Evolutionary conservation across 2,888 invertebrate genomes (phyloP), one percentile per base, ranked within the genome.

Genomic region (Drosophila atroscutellata): DNA sequence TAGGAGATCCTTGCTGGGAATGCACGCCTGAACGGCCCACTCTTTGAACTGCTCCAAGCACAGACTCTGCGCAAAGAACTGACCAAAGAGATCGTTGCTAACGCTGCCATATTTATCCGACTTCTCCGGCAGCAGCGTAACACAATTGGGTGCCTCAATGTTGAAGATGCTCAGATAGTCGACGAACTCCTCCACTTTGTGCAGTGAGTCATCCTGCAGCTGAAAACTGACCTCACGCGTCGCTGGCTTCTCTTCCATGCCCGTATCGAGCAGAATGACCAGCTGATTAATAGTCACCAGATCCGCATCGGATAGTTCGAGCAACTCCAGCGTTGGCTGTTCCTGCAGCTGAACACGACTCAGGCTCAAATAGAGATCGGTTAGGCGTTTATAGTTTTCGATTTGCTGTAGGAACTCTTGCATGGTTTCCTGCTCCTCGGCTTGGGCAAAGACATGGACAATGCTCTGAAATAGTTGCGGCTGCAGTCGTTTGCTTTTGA

Each of bases 241-340:
- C 2, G 68, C 68, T 92, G 92, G 92, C 50, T 77, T 77, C 6
- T 59, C 45, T 8, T 45, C 74, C 2, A 18, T 75, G 32, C 71
- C 72, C 24, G 80, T 75, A 9, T 86, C 82, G 2, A 95, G 94
- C 71, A 96, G 92, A 83, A 95, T 94, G 45, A 96, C 91, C 54
- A 96, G 91, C 83, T 95, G 94, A 91, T 96, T 95, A 56, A 96
- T 93, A 74, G 95, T 95, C 68, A 94, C 94, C 86, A 95, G 94
- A 88, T 96, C 92, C 8, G 82, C 80, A 50, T 91, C 90, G 15
- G 82, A 82, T 3, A 92, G 69, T 36, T 90, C 90, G 3, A 92
- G 54, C 1, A 77, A 71, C 2, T 83, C 81, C 0, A 85, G 24
- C 56, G 0, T 90, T 82, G 8, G 76, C 7, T 51, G 42, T 49